Conservation (phyloP, 2,888 invertebrate genomes). For the Leptopterna dolabrata region DNA sequence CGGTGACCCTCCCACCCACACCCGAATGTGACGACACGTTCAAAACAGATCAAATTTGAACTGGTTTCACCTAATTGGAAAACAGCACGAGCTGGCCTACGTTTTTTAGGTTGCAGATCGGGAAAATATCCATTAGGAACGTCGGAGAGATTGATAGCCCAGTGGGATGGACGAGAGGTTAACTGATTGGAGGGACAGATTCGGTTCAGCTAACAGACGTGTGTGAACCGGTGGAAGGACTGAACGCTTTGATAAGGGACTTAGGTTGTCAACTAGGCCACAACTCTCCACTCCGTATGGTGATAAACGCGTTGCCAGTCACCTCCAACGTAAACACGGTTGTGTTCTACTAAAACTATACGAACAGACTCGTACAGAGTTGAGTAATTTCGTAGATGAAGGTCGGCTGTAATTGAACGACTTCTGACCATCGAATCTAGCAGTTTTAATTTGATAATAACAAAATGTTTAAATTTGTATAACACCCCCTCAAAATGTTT, state of each 20-base stretch:
- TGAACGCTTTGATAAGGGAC: neutral
- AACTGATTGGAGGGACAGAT: neutral
- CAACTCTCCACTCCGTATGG: neutral
- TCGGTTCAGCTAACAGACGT: neutral
- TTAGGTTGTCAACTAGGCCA: neutral
- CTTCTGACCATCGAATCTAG: too few relatives aligned
- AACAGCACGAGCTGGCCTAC: neutral
- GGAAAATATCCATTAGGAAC: neutral
- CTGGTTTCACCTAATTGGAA: too few relatives aligned
- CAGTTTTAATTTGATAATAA: too few relatives aligned
- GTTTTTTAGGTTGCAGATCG: neutral
- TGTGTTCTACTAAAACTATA: neutral
- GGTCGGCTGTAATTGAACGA: too few relatives aligned
- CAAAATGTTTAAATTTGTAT: too few relatives aligned
- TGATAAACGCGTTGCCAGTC: neutral
- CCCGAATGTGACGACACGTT: too few relatives aligned
- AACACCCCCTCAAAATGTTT: too few relatives aligned
- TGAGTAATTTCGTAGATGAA: too few relatives aligned
- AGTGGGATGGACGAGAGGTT: neutral
- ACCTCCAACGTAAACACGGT: neutral
- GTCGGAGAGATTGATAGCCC: neutral
- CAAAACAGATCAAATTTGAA: too few relatives aligned
- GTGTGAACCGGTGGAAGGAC: neutral
- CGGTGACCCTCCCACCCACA: too few relatives aligned
- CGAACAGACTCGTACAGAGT: too few relatives aligned